These are phyloP conservation scores for Agriopis marginaria DNA, from an alignment of 2,888 invertebrate genomes.

Conservation along the genomic window DNA sequence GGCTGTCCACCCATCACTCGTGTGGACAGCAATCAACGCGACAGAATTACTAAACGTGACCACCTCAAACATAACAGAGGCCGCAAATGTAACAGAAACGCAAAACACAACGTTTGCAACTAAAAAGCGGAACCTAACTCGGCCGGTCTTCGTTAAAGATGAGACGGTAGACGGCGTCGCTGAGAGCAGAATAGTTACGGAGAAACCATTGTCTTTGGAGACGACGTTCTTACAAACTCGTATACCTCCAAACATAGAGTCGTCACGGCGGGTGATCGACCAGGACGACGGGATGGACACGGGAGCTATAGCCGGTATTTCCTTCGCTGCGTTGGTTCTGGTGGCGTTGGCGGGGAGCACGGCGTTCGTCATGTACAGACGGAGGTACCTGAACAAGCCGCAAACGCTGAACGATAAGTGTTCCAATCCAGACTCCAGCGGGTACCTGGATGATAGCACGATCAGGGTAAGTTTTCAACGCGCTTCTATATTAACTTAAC, in stretches of 20 bases:
- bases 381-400: constrained; percentile 92
- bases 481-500: too few relatives aligned
- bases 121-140: constrained; percentile 71
- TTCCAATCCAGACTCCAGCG: constrained; percentile 94
- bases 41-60: constrained; percentile 49
- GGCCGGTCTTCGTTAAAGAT: constrained; percentile 71
- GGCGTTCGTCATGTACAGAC: constrained; percentile 89
- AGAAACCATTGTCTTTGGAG: constrained; percentile 78
- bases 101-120: constrained; percentile 67
- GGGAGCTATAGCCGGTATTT: constrained; percentile 89
- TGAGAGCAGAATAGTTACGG: constrained; percentile 78
- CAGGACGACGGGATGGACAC: constrained; percentile 80
- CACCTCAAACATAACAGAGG: constrained; percentile 54
- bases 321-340: constrained; percentile 88
- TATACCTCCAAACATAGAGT: constrained; percentile 76
- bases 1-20: constrained; percentile 57
- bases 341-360: constrained; percentile 88
- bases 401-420: constrained; percentile 93
- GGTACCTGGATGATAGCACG: constrained; percentile 95
- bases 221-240: constrained; percentile 77
- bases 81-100: constrained; percentile 62
- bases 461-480: constrained; percentile 89
- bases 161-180: constrained; percentile 62
- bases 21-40: constrained; percentile 69
- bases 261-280: constrained; percentile 74